phyloP scores from a whole-genome alignment of 2,888 invertebrate species.

The Smittia aterrima region DNA sequence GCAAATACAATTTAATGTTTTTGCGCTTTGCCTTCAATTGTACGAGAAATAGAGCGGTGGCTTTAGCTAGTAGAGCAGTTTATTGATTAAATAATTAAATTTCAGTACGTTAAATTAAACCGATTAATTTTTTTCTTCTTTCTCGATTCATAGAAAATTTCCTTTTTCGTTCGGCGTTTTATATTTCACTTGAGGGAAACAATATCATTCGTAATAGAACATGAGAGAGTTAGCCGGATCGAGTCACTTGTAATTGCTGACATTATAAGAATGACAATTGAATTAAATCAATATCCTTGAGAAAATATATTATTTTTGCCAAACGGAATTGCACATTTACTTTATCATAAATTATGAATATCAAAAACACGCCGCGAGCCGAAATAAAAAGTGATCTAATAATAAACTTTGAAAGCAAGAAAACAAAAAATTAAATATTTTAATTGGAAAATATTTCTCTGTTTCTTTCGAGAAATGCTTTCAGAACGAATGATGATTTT shows the following conservation, averaged over 20 bases:
- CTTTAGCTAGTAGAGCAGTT: slow-evolving; percentile 21
- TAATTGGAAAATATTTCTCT: slow-evolving; percentile 36
- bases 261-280: too few relatives aligned
- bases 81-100: slow-evolving; percentile 42
- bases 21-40: slow-evolving; percentile 32
- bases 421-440: slow-evolving; percentile 40
- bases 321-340: too few relatives aligned
- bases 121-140: slow-evolving; percentile 37
- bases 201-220: neutral
- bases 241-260: too few relatives aligned
- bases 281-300: too few relatives aligned
- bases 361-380: neutral
- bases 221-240: too few relatives aligned
- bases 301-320: too few relatives aligned
- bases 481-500: neutral
- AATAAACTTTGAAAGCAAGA: slow-evolving; percentile 7
- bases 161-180: slow-evolving; percentile 5
- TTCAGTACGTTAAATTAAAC: slow-evolving; percentile 41
- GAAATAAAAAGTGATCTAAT: slow-evolving; percentile 20
- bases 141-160: neutral
- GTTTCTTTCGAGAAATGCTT: slow-evolving; percentile 16
- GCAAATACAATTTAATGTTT: neutral
- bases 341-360: slow-evolving; percentile 8
- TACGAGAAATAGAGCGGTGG: neutral
- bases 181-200: neutral